Conservation (phyloP, 2,113 vertebrate genomes). For the Puma concolor region DNA sequence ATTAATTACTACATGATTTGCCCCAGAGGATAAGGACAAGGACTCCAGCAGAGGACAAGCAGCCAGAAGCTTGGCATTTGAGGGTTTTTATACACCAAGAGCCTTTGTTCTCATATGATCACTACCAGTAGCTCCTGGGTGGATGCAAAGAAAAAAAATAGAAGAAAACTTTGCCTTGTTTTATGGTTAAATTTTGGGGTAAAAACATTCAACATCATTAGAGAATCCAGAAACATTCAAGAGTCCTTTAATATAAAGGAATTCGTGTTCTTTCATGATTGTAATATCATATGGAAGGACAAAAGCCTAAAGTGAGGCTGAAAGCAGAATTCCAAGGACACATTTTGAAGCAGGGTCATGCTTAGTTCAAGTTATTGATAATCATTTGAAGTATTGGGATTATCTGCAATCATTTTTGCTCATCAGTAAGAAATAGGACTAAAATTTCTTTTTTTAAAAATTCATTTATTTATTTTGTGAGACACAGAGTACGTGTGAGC, state of each 20-base stretch:
- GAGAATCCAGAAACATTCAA: constrained; percentile 17
- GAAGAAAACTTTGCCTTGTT: constrained; percentile 34
- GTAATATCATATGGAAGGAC: not conserved
- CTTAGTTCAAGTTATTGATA: not conserved
- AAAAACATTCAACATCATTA: not conserved
- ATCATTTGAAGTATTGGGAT: not conserved
- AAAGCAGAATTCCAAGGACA: not conserved
- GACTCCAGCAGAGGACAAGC: not conserved
- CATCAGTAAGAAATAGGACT: not conserved
- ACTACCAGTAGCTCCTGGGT: not conserved
- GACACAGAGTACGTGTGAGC: too few species aligned
- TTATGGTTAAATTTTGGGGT: not conserved
- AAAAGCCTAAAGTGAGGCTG: not conserved
- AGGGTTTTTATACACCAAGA: not conserved
- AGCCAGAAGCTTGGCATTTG: constrained; percentile 11
- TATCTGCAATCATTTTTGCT: not conserved
- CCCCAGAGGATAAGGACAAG: not conserved
- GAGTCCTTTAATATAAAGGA: constrained; percentile 48
- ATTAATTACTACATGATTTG: constrained; percentile 25
- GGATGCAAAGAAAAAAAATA: not conserved
- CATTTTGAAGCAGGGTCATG: not conserved
- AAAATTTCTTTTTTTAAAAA: not conserved
- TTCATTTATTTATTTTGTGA: too few species aligned
- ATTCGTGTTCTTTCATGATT: not conserved
- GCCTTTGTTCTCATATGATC: constrained; percentile 1